Percentiles rank a stretch among this genome's conserved stretches.
phyloP scores from a whole-genome alignment of 2,888 invertebrate genomes.

The Meghimatium bilineatum region DNA sequence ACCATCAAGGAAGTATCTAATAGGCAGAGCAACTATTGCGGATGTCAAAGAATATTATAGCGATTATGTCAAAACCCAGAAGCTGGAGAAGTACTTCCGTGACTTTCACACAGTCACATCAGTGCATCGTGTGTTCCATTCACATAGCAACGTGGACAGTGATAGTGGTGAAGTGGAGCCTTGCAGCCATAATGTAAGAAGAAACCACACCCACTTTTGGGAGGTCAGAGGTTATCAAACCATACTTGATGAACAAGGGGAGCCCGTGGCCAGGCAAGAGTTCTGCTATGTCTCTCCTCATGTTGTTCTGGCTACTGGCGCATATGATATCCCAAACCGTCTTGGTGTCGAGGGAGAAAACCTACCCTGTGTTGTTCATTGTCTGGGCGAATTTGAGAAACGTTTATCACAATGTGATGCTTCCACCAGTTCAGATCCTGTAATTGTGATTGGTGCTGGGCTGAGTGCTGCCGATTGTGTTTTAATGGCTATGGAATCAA shows the following conservation, averaged over 20 bases:
- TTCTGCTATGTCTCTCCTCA: slow-evolving; percentile 84
- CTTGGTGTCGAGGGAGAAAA: slow-evolving; percentile 82
- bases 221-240: slow-evolving; percentile 80
- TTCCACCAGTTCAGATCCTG: slow-evolving; percentile 79
- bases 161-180: slow-evolving; percentile 74
- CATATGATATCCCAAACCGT: slow-evolving; percentile 85
- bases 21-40: slow-evolving; percentile 78
- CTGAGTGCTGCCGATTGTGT: slow-evolving; percentile 94
- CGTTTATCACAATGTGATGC: slow-evolving; percentile 57
- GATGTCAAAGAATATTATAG: slow-evolving; percentile 75
- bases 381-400: slow-evolving; percentile 81
- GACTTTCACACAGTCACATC: slow-evolving; percentile 80
- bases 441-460: slow-evolving; percentile 91
- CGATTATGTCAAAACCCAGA: slow-evolving; percentile 84
- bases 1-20: slow-evolving; percentile 36
- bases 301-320: slow-evolving; percentile 88
- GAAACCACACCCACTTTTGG: slow-evolving; percentile 78
- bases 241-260: slow-evolving; percentile 17
- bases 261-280: slow-evolving; percentile 56
- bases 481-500: slow-evolving; percentile 81
- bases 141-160: slow-evolving; percentile 62
- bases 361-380: slow-evolving; percentile 76
- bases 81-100: slow-evolving; percentile 81
- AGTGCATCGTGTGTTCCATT: slow-evolving; percentile 76
- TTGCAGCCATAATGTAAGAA: slow-evolving; percentile 64